Evolutionary conservation across 2,888 invertebrate species (phyloP), one percentile per base, ranked within the genome.

Genomic region (Elysia crispata): DNA sequence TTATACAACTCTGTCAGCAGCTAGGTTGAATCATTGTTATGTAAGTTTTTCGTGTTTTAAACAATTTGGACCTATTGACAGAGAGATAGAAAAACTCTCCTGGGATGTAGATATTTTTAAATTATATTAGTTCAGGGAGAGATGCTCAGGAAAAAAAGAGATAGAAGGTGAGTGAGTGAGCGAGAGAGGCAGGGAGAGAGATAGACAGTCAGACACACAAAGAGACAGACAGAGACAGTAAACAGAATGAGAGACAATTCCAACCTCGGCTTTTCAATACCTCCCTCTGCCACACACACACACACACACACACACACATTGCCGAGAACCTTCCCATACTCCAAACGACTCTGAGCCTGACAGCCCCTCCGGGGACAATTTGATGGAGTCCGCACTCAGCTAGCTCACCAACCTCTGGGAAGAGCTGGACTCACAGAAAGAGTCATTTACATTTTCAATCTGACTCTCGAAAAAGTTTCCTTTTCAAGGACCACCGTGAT

Each of bases 121-220:
- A n/a, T n/a, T n/a, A n/a, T n/a, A n/a, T n/a, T n/a, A n/a, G n/a
- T n/a, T n/a, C n/a, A n/a, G n/a, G n/a, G n/a, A n/a, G n/a, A n/a
- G n/a, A n/a, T n/a, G n/a, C n/a, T n/a, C n/a, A n/a, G n/a, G n/a
- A n/a, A n/a, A 79, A 15, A 73, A 28, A 73, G 31, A 66, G 70
- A 77, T 31, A 70, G 70, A 72, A 28, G 70, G 70, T 60, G 28
- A 77, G 70, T 41, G 15, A 66, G 30, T 50, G 28, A 74, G 50
- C 66, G n/a, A 66, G 50, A 75, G 11, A 79, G 62, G 66, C 6
- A 79, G 62, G 73, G 20, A 73, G 20, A 79, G 25, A 73, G 49
- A 79, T n/a, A 66, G 31, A 75, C 20, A 67, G 33, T 75, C 11
- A 74, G 11, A 67, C 1, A 74, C 5, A 72, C 20, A 60, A 1